phyloP scores from a whole-genome alignment of 2,888 invertebrate genomes.

The Barypeithes pellucidus region DNA sequence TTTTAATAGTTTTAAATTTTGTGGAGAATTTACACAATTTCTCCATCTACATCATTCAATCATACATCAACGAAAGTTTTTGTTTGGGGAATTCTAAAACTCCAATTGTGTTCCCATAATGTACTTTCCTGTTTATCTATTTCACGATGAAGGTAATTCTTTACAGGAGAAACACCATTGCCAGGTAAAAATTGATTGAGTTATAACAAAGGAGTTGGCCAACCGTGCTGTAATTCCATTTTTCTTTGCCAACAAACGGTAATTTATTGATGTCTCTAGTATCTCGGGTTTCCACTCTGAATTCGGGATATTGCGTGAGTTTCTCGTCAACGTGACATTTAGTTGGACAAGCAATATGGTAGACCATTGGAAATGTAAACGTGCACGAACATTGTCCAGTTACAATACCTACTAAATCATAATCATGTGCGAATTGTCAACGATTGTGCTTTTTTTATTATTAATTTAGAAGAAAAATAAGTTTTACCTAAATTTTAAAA shows the following conservation, averaged over 20 bases:
- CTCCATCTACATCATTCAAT: background rate
- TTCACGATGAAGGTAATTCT: background rate
- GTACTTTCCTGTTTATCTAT: too few relatives aligned
- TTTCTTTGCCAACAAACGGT: conserved; percentile 20
- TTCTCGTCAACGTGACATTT: conserved; percentile 27
- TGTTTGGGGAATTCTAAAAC: background rate
- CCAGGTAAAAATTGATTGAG: background rate
- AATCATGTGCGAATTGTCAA: too few relatives aligned
- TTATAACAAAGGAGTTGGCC: background rate
- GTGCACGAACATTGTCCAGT: background rate
- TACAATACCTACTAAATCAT: background rate
- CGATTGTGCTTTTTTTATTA: too few relatives aligned
- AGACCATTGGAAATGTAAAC: conserved; percentile 10
- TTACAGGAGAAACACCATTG: background rate
- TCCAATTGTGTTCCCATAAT: background rate
- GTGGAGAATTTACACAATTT: too few relatives aligned
- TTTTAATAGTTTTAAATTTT: too few relatives aligned
- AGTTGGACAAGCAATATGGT: conserved; percentile 35
- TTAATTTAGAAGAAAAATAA: too few relatives aligned
- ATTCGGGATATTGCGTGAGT: conserved; percentile 35
- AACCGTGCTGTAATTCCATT: background rate
- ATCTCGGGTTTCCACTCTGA: background rate
- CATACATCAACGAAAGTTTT: background rate
- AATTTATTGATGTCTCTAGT: conserved; percentile 9
- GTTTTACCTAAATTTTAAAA: too few relatives aligned